phyloP scores from a whole-genome alignment of 1,140 invertebrate genomes.

The Drosophila lowei region DNA sequence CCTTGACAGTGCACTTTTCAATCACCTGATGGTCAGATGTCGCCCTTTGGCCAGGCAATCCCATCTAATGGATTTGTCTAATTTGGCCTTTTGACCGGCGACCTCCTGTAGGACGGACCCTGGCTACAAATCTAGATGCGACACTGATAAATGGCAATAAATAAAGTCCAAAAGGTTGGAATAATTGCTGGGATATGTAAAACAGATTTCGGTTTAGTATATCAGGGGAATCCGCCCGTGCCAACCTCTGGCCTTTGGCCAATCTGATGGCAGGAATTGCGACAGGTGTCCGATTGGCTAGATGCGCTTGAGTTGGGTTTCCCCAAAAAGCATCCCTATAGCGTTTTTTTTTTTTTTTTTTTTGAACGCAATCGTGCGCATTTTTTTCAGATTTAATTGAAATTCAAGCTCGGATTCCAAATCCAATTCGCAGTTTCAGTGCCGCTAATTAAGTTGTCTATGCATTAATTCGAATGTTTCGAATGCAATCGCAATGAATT shows the following conservation, averaged over 20 bases:
- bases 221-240: conserved; percentile 17
- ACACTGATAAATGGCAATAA: conserved; percentile 53
- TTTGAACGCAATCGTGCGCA: conserved; percentile 32
- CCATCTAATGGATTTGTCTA: conserved; percentile 47
- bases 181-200: conserved; percentile 63
- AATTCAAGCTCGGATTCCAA: conserved; percentile 57
- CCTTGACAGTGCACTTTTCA: conserved; percentile 61
- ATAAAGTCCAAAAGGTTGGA: conserved; percentile 53
- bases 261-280: conserved; percentile 42
- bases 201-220: conserved; percentile 36
- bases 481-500: conserved; percentile 40
- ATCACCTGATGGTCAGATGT: conserved; percentile 58
- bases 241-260: conserved; percentile 26
- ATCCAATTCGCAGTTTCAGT: conserved; percentile 18
- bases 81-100: conserved; percentile 35
- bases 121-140: conserved; percentile 27
- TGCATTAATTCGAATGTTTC: conserved; percentile 42
- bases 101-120: neutral
- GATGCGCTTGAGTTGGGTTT: conserved; percentile 65
- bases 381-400: conserved; percentile 56
- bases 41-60: conserved; percentile 5
- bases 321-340: no score
- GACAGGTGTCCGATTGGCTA: conserved; percentile 68
- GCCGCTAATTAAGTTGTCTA: conserved; percentile 68
- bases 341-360: neutral